Conservation (phyloP, 2,797 vertebrate genomes). For the Eutrigla gurnardus region DNA sequence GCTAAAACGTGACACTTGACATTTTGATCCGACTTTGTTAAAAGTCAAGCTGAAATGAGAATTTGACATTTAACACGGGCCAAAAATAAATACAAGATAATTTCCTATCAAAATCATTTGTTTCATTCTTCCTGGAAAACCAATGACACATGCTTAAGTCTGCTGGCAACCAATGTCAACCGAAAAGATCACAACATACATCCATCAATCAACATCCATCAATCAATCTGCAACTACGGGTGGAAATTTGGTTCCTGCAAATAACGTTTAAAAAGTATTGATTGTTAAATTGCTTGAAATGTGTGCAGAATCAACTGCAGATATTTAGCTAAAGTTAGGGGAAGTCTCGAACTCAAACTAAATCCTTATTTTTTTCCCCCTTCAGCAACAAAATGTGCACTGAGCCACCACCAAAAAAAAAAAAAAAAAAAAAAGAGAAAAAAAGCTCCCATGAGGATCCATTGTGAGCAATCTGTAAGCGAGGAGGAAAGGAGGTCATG, state of each 20-base stretch:
- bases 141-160: no score
- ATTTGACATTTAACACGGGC: no score
- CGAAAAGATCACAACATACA: no score
- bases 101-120: no score
- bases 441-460: slow-evolving; percentile 31
- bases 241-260: not conserved
- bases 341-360: not conserved
- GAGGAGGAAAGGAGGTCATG: slow-evolving; percentile 75
- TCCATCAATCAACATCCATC: no score
- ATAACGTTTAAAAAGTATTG: slow-evolving; percentile 24
- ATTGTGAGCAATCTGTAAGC: slow-evolving; percentile 40
- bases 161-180: no score
- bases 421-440: not conserved
- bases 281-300: slow-evolving; percentile 34
- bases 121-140: no score
- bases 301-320: not conserved
- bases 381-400: not conserved
- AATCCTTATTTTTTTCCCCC: not conserved
- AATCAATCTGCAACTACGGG: not conserved
- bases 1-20: not conserved
- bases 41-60: slow-evolving; percentile 5
- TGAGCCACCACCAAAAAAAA: not conserved
- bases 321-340: no score
- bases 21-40: slow-evolving; percentile 17
- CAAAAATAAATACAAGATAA: no score